Evolutionary conservation across 2,888 invertebrate species (phyloP), one percentile per base, ranked within the genome.

Genomic region (Cataglyphis albicans): DNA sequence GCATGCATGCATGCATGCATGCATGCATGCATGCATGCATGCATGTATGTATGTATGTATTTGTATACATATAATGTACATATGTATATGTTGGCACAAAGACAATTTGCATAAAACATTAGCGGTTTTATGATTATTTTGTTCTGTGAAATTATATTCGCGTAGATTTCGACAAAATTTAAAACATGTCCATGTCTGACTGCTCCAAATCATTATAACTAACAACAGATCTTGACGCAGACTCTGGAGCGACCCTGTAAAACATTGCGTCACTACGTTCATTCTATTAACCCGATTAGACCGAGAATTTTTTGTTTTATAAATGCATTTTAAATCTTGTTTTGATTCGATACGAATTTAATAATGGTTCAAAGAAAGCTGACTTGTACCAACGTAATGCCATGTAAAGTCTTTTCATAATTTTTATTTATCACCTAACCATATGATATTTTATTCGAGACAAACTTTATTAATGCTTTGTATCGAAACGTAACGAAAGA

Each of bases 161-260:
- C 86, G 21, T 59, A 59, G 48, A 59, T 81, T 65, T 76, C 15
- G 80, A 78, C 25, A 83, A 85, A 84, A 91, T 91, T 96, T 96
- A 97, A 95, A 97, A 97, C 95, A 97, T 96, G 95, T 98, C 97
- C 94, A 96, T 96, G 95, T 97, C 97, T 95, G 97, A 97, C 95
- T 97, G 97, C 96, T 98, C 98, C 96, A 98, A 96, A 96, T 98
- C 98, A 96, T 97, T 97, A 96, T 98, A 98, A 95, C 97, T 97
- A 95, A 98, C 96, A 95, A 98, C 96, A 95, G 97, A 97, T 95
- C 98, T 96, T 95, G 97, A 91, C 83, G 91, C 90, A 85, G 94
- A 91, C 83, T 94, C 94, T 86, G 94, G 93, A 90, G 93, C 94
- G 90, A 91, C 93, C 93, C 94, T 94, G 94, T 88, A 90, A 88